Base-by-base conservation (phyloP, 2,797 vertebrate genomes). In the Sebastes flavidus region DNA sequence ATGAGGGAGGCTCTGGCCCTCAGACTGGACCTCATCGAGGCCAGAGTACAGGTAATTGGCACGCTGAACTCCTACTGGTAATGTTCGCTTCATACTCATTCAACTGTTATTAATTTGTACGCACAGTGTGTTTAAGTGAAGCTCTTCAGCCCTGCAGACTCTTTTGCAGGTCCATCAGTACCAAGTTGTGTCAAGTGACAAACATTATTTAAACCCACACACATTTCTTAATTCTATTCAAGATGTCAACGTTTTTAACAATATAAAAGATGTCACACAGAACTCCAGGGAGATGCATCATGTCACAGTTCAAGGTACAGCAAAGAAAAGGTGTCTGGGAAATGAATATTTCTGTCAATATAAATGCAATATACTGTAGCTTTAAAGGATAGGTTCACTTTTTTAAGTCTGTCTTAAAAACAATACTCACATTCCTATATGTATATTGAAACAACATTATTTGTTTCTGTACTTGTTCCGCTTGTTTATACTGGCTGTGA, bases 1-100 rank as follows among this genome's bases (percentile, higher is more conserved):
- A 96, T 96, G 95, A 96, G 97, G 79, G 96, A 97, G 63, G 96
- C 97, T 46, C 92, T 97, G 92, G 96, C 96, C 46, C 95, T 97
- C 71, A 89, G 96, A 86, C 94, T 97, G 90, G 96, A 97, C 89
- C 95, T 97, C 75, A 96, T 97, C 2, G 96, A 97, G 85, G 96
- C 96, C 72, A 90, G 97, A 90, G 96, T 97, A 11, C 97, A 97
- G 96, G 97, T 97, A 78, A 69, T 1, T 16, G 63, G 16, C 60
- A 46, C 8, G 0, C 25, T 3, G 8, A 36, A 24, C 54, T 34
- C 54, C 55, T 66, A 4, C 77, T 82, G 77, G 68, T 66, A 14
- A 69, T 65, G 29, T 49, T 71, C 4, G 22, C 8, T 29, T 72
- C 29, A 68, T 29, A 24, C 6, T 75, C 56, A 13, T 59, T 55